These are phyloP conservation scores for Eupithecia vulgata DNA, from an alignment of 2,888 invertebrate genomes.

Conservation along the genomic window DNA sequence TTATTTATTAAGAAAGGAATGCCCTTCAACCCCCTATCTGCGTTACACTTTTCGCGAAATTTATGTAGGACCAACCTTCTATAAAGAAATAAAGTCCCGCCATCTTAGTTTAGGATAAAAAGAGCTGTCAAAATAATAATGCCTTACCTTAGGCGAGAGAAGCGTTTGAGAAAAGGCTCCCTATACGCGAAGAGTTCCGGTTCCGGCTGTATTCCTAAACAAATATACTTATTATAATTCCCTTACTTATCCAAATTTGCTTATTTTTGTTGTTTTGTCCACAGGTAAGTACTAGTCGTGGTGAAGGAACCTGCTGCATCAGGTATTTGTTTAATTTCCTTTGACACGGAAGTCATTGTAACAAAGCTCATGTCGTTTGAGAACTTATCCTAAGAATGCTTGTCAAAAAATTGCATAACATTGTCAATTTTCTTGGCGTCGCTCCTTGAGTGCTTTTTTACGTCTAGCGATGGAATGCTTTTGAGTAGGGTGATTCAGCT, in stretches of 20 bases:
- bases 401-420: neutral
- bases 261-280: conserved; percentile 24
- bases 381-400: no score
- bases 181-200: neutral
- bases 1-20: neutral
- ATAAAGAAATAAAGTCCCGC: neutral
- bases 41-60: neutral
- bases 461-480: no score
- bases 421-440: neutral
- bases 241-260: neutral
- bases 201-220: neutral
- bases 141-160: neutral
- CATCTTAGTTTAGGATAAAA: neutral
- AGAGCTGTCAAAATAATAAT: neutral
- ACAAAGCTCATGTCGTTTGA: neutral
- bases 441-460: no score
- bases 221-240: neutral
- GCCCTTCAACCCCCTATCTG: no score
- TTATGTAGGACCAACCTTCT: neutral
- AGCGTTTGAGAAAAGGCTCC: neutral
- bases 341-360: neutral
- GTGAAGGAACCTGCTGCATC: neutral
- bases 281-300: conserved; percentile 35
- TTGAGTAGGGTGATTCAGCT: no score
- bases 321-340: neutral